Evolutionary conservation across 2,888 invertebrate genomes (phyloP), one percentile per base, ranked within the genome.

Genomic region (Drosophila koepferae): DNA sequence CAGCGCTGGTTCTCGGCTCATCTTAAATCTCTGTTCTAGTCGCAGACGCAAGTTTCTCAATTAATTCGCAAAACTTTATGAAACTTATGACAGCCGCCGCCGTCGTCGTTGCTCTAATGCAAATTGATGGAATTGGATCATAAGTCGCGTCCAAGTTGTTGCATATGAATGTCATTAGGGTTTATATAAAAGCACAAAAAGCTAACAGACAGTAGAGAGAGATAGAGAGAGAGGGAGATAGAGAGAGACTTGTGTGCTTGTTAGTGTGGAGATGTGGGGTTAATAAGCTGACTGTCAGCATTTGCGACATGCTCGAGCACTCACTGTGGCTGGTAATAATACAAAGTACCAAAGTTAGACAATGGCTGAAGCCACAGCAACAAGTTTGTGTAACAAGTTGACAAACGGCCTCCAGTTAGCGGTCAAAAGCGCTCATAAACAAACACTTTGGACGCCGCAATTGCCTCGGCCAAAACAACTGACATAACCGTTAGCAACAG

Each of bases 401-500:
- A 68, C 69, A 70, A 73, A 70, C 63, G 49, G 49, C 69, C 59
- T 60, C 66, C 51, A 77, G 56, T 76, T 86, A 80, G 83, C 86
- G 89, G 89, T 86, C 83, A 81, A 67, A 68, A 69, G 56, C 38
- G 73, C 73, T 64, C 86, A 74, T 81, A 86, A 86, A 77, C 68
- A 67, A 65, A 63, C 63, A 44, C 54, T 56, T 62, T 55, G 40
- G 58, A 48, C 58, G 16, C 9, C 53, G 40, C 73, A 77, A 61
- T 66, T 60, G 67, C 69, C 55, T 67, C 56, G 61, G 8, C 36
- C 38, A 48, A 48, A 56, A 51, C 38, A 38, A 49, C 61, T 83
- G 85, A 85, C 80, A 88, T 86, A 85, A 88, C 85, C 72, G 89
- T 89, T 74, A 72, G 67, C 70, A 53, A 14, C 58, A 43, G 48